Evolutionary conservation across 2,888 invertebrate species (phyloP), one percentile per base, ranked within the genome.

Genomic region (Capitulum mitella): DNA sequence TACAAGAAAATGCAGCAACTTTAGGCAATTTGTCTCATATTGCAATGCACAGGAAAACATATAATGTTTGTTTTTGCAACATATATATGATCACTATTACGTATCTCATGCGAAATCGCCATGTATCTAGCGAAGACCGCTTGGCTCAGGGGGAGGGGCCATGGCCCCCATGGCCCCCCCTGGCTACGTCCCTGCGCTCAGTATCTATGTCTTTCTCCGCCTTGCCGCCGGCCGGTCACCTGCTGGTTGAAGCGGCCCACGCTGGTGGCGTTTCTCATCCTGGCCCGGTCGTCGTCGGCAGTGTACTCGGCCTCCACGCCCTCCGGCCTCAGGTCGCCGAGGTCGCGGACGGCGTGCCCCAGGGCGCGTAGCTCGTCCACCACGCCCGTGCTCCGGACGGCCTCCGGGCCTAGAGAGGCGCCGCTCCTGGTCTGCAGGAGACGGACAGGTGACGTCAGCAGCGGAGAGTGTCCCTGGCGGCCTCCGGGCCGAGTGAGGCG

Each of bases 161-260:
- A n/a, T n/a, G n/a, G n/a, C n/a, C n/a, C n/a, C n/a, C n/a, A n/a
- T n/a, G n/a, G n/a, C n/a, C n/a, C n/a, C n/a, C n/a, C n/a, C n/a
- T n/a, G n/a, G n/a, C n/a, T n/a, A n/a, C n/a, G n/a, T n/a, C n/a
- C n/a, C n/a, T n/a, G n/a, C 86, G n/a, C n/a, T n/a, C n/a, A n/a
- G n/a, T n/a, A n/a, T n/a, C n/a, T n/a, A n/a, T n/a, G n/a, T n/a
- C n/a, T n/a, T n/a, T n/a, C n/a, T n/a, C 37, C 19, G 34, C 8
- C n/a, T 3, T 14, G 14, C 22, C 19, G 51, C 22, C 51, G 22
- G 16, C 19, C 61, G 29, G 29, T 26, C 22, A 40, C 74, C 74
- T 74, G 74, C 43, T 74, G 26, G 40, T 76, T 76, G 76, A 46
- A 76, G 46, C 29, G 46, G 0, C 76, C 76, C 16, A 76, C 46